These are phyloP conservation scores for Calypte anna DNA, from an alignment of 2,113 vertebrate genomes.

Conservation along the genomic window DNA sequence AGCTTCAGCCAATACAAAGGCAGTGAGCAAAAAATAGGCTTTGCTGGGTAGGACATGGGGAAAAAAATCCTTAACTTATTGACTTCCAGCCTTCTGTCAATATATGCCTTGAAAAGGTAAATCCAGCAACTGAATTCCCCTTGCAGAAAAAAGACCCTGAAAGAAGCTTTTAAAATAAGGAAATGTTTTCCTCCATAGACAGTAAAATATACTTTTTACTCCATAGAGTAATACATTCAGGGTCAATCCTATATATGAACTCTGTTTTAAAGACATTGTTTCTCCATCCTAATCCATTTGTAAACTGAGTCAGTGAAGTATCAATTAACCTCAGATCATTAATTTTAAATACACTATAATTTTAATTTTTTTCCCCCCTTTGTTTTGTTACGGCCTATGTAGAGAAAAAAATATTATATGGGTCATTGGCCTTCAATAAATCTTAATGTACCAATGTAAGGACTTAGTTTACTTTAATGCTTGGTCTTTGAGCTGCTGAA, in stretches of 20 bases:
- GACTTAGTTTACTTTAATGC: not conserved
- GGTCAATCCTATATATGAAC: not conserved
- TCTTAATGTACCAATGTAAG: not conserved
- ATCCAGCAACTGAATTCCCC: not conserved
- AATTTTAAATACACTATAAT: not conserved
- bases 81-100: not conserved
- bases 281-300: not conserved
- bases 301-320: not conserved
- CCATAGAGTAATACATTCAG: not conserved
- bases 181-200: not conserved
- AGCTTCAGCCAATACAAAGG: not conserved
- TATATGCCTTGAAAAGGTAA: not conserved
- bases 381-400: not conserved
- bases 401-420: not conserved
- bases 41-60: not conserved
- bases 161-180: not conserved
- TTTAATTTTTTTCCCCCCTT: not conserved
- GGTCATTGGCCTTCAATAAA: not conserved
- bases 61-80: not conserved
- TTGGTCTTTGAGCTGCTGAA: not conserved
- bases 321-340: slow-evolving; percentile 3
- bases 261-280: not conserved
- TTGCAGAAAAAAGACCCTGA: not conserved
- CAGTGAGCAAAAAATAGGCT: not conserved
- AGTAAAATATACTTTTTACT: not conserved